A percentile compares a stretch with the other conserved stretches of the same genome.
Conservation (phyloP, 1,140 invertebrate species). For the Listronotus oregonensis region DNA sequence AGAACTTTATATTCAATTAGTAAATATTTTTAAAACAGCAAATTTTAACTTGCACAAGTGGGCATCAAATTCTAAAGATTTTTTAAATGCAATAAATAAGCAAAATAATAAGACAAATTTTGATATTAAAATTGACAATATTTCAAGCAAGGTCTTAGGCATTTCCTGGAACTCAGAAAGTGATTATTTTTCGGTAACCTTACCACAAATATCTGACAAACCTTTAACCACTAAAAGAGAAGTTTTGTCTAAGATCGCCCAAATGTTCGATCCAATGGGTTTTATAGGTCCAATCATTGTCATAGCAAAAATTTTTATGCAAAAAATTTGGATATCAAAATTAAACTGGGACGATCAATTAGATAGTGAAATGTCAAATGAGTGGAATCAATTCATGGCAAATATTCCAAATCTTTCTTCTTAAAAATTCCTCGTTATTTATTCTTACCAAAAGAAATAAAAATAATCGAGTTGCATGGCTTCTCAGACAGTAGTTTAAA, state of each 20-base stretch:
- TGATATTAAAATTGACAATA: too few species aligned
- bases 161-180: conserved; percentile 30
- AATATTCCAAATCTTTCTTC: too few species aligned
- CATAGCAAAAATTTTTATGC: conserved; percentile 41
- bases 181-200: too few species aligned
- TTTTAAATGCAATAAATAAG: conserved; percentile 39
- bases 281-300: conserved; percentile 46
- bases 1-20: conserved; percentile 38
- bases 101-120: background rate
- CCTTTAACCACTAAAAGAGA: conserved; percentile 21
- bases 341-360: conserved; percentile 48
- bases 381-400: too few species aligned
- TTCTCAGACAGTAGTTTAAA: too few species aligned
- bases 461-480: too few species aligned
- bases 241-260: conserved; percentile 38
- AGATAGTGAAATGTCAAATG: too few species aligned
- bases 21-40: conserved; percentile 13
- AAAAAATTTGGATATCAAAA: conserved; percentile 37
- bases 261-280: conserved; percentile 46
- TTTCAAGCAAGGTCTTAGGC: conserved; percentile 25
- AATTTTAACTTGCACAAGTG: conserved; percentile 12
- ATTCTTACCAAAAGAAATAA: too few species aligned
- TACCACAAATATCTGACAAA: too few species aligned
- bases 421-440: too few species aligned
- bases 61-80: conserved; percentile 52